Conservation (phyloP, 2,888 invertebrate species). For the Eilema sororculum region DNA sequence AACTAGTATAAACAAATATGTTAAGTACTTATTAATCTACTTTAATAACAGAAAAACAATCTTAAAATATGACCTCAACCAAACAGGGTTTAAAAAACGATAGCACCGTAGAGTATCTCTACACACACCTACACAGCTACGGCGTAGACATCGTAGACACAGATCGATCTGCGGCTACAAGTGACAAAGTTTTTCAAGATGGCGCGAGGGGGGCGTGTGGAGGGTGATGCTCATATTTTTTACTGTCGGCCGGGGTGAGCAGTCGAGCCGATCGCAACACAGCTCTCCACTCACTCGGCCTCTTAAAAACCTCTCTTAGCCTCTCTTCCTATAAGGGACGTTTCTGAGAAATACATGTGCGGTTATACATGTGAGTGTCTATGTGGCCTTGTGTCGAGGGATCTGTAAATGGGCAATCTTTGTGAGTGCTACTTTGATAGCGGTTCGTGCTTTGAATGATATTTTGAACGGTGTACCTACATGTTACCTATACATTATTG, state of each 20-base stretch:
- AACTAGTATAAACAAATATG: neutral
- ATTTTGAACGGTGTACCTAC: conserved; percentile 27
- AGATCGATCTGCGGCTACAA: conserved; percentile 85
- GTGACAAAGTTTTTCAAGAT: conserved; percentile 86
- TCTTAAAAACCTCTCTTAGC: conserved; percentile 83
- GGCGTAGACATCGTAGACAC: conserved; percentile 76
- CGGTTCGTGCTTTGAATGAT: conserved; percentile 47
- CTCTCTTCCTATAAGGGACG: conserved; percentile 73
- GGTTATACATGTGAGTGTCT: conserved; percentile 75
- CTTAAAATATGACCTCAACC: neutral
- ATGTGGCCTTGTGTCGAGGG: conserved; percentile 62
- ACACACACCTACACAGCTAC: conserved; percentile 63
- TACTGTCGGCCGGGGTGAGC: conserved; percentile 86
- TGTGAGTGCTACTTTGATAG: conserved; percentile 54
- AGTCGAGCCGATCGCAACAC: conserved; percentile 85
- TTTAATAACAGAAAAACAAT: neutral
- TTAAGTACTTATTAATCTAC: neutral
- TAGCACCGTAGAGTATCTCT: conserved; percentile 22
- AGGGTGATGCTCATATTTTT: conserved; percentile 86
- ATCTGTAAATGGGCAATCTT: conserved; percentile 65
- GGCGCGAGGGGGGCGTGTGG: conserved; percentile 68
- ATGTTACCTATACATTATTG: neutral
- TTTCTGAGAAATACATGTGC: conserved; percentile 73
- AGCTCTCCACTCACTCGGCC: conserved; percentile 84
- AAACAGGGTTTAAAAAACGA: conserved; percentile 9